Percentiles rank a stretch among this genome's conserved stretches.
Conservation (phyloP, 2,888 invertebrate species). For the Noctua janthina region DNA sequence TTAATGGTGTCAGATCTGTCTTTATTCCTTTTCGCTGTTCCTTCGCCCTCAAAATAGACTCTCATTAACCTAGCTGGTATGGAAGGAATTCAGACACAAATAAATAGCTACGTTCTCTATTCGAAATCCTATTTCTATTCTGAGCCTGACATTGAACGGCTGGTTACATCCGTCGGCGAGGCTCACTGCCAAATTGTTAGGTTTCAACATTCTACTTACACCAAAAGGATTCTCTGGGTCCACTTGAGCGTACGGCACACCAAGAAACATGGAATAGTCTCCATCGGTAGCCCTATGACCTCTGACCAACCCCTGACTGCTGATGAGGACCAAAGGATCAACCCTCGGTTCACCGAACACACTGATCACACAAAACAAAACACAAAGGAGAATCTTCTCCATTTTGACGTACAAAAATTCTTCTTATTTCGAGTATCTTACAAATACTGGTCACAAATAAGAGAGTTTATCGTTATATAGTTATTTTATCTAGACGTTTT, state of each 20-base stretch:
- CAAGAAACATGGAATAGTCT: slow-evolving; percentile 83
- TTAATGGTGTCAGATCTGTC: neutral
- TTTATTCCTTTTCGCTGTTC: slow-evolving; percentile 5
- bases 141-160: slow-evolving; percentile 44
- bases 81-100: slow-evolving; percentile 41
- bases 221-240: slow-evolving; percentile 84
- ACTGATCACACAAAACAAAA: slow-evolving; percentile 60
- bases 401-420: slow-evolving; percentile 58
- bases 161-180: slow-evolving; percentile 1
- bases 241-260: slow-evolving; percentile 85
- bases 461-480: slow-evolving; percentile 65
- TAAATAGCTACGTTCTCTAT: slow-evolving; percentile 37
- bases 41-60: slow-evolving; percentile 19
- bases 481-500: slow-evolving; percentile 77
- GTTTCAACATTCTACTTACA: slow-evolving; percentile 76
- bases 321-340: slow-evolving; percentile 83
- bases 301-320: slow-evolving; percentile 82
- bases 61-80: slow-evolving; percentile 42
- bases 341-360: slow-evolving; percentile 75
- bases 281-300: slow-evolving; percentile 82
- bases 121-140: slow-evolving; percentile 53
- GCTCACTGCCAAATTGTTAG: slow-evolving; percentile 1
- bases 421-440: slow-evolving; percentile 48
- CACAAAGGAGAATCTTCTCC: slow-evolving; percentile 62
- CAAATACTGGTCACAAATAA: slow-evolving; percentile 51